Base-by-base conservation (phyloP, 2,888 invertebrate species). In the Epiblema foenella region DNA sequence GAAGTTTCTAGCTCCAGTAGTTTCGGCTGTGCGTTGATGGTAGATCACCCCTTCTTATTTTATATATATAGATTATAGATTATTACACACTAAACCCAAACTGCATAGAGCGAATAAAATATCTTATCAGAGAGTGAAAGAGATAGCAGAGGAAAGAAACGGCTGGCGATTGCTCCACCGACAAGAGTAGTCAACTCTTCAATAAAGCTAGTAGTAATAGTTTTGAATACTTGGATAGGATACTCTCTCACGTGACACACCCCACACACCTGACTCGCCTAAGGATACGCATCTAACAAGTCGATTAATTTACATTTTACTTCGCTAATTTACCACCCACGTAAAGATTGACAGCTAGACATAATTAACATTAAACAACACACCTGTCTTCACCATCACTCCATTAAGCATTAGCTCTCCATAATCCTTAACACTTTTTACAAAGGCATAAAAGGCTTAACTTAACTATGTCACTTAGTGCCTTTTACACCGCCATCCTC, bases 261-360 rank as follows among this genome's bases (percentile, higher is more conserved):
- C 17, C 11, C 17, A 11, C 29, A 33, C 33, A n/a, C 24, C n/a
- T n/a, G n/a, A 46, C 46, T 46, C 46, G 24, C 60, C 9, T 60
- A 37, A 37, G 17, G 10, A 57, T 1, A 56, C 5, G 7, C 8
- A 8, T 20, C 8, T n/a, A 18, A 29, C n/a, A 39, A 60, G 46
- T 49, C 11, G 11, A 37, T 17, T 46, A 33, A 18, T 15, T 52
- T 15, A 64, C 20, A 54, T 24, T 11, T 52, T n/a, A 46, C 33
- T 33, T 51, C 11, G 62, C 29, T 39, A 49, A 49, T 20, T 71
- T 46, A 60, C 60, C 58, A 65, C 70, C 62, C 58, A 73, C 64
- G 42, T 20, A 12, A 39, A 20, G 20, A 29, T 24, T 57, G 57
- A 57, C 52, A 54, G 39, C 11, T 20, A 54, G 15, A 39, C 64